A percentile compares a stretch with the other conserved stretches of the same genome.
Evolutionary conservation across 2,888 invertebrate genomes (phyloP).

Genomic region (Trachelus stipa): DNA sequence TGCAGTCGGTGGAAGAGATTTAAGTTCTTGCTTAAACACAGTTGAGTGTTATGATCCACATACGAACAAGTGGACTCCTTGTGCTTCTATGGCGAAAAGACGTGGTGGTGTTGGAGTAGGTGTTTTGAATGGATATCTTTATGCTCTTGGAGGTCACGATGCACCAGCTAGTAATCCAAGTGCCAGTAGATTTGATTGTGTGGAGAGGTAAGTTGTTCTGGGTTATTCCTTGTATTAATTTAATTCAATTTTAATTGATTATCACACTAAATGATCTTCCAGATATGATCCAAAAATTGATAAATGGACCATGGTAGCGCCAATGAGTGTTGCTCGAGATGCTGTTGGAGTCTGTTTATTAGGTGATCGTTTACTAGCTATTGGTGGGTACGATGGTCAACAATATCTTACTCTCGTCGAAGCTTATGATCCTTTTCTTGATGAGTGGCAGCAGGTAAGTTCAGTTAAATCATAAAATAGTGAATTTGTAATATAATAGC

Average conservation of each 20-base stretch:
- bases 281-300: constrained; percentile 80
- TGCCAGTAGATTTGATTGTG: constrained; percentile 87
- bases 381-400: constrained; percentile 93
- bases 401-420: constrained; percentile 89
- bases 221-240: neutral
- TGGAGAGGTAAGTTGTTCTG: constrained; percentile 80
- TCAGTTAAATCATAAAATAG: neutral
- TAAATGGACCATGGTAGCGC: constrained; percentile 87
- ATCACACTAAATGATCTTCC: constrained; percentile 16
- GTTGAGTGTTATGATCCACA: constrained; percentile 86
- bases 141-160: constrained; percentile 94
- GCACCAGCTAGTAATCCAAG: constrained; percentile 89
- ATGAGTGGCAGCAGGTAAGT: constrained; percentile 77
- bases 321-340: constrained; percentile 86
- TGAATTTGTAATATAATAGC: constrained; percentile 6
- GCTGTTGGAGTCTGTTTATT: constrained; percentile 89
- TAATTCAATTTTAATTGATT: constrained; percentile 10
- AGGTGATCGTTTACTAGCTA: constrained; percentile 83
- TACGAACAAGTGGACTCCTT: constrained; percentile 84
- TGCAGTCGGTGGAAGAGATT: constrained; percentile 94
- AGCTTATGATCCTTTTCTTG: constrained; percentile 86
- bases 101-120: constrained; percentile 92
- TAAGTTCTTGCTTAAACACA: constrained; percentile 88
- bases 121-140: constrained; percentile 88
- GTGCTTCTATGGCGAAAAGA: constrained; percentile 88